Percentiles rank a stretch among this genome's conserved stretches.
phyloP scores from a whole-genome alignment of 2,797 vertebrate genomes.

The Sorex maritimensis region DNA sequence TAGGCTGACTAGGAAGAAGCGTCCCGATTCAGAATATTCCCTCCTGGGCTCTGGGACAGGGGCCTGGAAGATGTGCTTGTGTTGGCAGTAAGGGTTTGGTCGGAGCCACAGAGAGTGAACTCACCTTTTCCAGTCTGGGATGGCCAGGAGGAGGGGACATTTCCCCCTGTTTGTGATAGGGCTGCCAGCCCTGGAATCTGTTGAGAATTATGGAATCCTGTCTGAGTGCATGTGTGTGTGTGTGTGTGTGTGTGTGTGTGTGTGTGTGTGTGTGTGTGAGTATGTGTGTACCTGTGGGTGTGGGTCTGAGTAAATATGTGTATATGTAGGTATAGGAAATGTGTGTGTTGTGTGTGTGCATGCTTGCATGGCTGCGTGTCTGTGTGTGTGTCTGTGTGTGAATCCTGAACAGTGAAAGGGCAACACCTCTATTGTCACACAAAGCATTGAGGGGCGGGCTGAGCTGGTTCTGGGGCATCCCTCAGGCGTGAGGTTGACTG shows the following conservation, averaged over 20 bases:
- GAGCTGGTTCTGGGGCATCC: neutral
- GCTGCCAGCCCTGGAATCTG: neutral
- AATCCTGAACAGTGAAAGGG: neutral
- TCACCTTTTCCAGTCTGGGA: neutral
- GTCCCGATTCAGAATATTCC: neutral
- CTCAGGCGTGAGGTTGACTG: too few relatives aligned
- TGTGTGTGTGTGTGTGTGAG: neutral
- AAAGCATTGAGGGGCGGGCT: neutral
- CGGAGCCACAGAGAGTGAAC: neutral
- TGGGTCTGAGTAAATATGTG: too few relatives aligned
- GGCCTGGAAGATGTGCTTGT: neutral
- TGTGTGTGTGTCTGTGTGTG: neutral
- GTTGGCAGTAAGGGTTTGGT: rapidly evolving
- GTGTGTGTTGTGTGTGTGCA: too few relatives aligned
- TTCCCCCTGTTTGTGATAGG: neutral
- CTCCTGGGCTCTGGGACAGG: too few relatives aligned
- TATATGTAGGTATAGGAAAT: too few relatives aligned
- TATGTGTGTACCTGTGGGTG: too few relatives aligned
- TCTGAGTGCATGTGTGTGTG: neutral
- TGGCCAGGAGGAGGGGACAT: neutral
- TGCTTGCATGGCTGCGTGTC: too few relatives aligned
- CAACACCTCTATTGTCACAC: neutral
- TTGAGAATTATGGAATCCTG: neutral
- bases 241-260: neutral
- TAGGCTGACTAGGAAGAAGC: rapidly evolving